Evolutionary conservation across 2,113 vertebrate species (phyloP), one percentile per base, ranked within the genome.

Genomic region (Lampris incognitus): DNA sequence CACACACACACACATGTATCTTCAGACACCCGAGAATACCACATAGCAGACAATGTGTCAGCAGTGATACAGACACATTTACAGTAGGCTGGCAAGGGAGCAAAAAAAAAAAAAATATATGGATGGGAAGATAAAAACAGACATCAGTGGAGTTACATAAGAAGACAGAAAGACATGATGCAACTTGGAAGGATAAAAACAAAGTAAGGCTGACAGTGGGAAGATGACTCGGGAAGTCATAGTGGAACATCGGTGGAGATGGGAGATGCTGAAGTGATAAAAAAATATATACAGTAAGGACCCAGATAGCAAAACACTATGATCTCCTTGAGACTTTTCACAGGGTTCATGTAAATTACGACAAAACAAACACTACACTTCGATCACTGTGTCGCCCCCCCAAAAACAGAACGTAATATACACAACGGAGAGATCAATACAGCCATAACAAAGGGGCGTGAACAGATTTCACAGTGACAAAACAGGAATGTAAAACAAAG

Each of bases 161-260:
- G 71, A 56, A 84, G 51, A 83, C 39, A 51, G 76, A 69, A 65
- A 54, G 62, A 80, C 70, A 87, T 82, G 78, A 88, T 89, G 88
- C 55, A 69, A 63, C 66, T 72, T 66, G 78, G 79, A 86, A 82
- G 76, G 79, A 88, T 85, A 84, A 50, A 85, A 90, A 24, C 24
- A 24, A 85, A 81, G 66, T 78, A 85, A 88, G 84, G 75, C 78
- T 59, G 79, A 70, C 66, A 78, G 62, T 75, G 85, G 49, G n/a
- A 91, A 88, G 91, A 76, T 87, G 87, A 89, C 84, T 85, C 83
- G 57, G 85, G 87, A 85, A 82, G 60, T 46, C 39, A 74, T 64
- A 87, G 62, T 42, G 57, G 66, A 86, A 82, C 82, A 89, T 41
- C 44, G 58, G 64, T 76, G 79, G 52, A 78, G 85, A 88, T 74